Conservation (phyloP, 2,113 vertebrate species). For the Prionailurus bengalensis region DNA sequence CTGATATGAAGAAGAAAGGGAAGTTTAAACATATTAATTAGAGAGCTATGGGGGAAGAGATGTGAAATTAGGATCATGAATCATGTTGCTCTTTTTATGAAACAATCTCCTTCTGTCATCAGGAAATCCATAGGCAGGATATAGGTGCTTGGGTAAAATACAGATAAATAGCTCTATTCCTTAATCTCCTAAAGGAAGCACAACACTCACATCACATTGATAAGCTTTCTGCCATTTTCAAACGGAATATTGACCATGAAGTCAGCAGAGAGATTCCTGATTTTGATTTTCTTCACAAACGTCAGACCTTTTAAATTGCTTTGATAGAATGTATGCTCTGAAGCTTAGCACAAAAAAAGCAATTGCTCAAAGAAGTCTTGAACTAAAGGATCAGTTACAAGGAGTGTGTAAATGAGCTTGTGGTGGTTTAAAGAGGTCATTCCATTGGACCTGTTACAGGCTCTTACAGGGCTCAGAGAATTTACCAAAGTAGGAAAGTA, state of each 20-base stretch:
- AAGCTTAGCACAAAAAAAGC: conserved; percentile 61
- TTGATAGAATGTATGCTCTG: neutral
- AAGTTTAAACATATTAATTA: neutral
- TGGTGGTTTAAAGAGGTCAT: neutral
- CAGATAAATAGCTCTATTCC: neutral
- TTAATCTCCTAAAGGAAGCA: neutral
- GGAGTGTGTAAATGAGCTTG: conserved; percentile 45
- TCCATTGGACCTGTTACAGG: neutral
- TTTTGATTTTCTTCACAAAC: conserved; percentile 53
- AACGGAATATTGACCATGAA: conserved; percentile 45
- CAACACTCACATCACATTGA: neutral
- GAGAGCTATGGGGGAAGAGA: neutral
- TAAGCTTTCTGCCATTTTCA: neutral
- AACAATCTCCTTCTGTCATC: neutral
- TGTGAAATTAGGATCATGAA: neutral
- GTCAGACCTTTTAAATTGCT: conserved; percentile 52
- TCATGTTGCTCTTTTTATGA: neutral
- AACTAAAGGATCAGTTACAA: conserved; percentile 34
- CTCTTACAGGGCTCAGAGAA: neutral
- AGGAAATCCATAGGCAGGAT: neutral
- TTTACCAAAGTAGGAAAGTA: neutral
- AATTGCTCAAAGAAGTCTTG: conserved; percentile 46
- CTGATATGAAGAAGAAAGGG: neutral
- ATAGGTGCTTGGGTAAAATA: neutral
- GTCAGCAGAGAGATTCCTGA: neutral